Base-by-base conservation (phyloP, 2,113 vertebrate genomes). In the Regulus satrapa region DNA sequence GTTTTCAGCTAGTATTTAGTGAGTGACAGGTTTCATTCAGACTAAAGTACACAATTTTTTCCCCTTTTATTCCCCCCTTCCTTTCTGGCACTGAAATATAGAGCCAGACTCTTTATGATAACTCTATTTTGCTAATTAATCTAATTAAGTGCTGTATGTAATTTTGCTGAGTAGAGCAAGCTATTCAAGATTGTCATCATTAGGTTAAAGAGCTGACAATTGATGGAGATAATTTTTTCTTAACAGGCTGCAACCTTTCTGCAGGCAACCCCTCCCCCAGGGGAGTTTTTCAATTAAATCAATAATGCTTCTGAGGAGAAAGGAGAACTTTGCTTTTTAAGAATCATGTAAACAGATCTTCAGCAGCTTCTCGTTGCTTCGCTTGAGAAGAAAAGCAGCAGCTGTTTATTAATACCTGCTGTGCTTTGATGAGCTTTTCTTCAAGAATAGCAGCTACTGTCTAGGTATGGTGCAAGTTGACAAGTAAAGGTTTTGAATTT, bases 121-220 rank as follows among this genome's bases (percentile, higher is more conserved):
- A 95, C 69, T 89, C 80, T 93, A 34, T 96, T 97, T 94, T 81
- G 75, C 76, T 90, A 97, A 96, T 97, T 91, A 96, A 96, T 97
- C 83, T 96, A 96, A 97, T 96, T 95, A 94, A 89, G 72, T 93
- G 68, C 68, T 87, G 85, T 91, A 95, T 92, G 92, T 94, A 96
- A 96, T 97, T 96, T 91, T 89, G 85, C 69, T 54, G 90, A 94
- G 86, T 88, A 88, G 62, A 94, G 88, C 69, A 92, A 95, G 59
- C 78, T 94, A 80, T 92, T 96, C 64, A 72, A 82, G 94, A 94
- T 92, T 96, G 78, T 96, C 89, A 95, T 96, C 94, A 97, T 97
- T 97, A 97, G 85, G 90, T 94, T 96, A 96, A 97, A 93, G 92
- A 96, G 96, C 83, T 94, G 91, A 94, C 91, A 97, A 96, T 62